Conservation (phyloP, 92 coral and sea anemone species). For the Zoanthus solanderi region DNA sequence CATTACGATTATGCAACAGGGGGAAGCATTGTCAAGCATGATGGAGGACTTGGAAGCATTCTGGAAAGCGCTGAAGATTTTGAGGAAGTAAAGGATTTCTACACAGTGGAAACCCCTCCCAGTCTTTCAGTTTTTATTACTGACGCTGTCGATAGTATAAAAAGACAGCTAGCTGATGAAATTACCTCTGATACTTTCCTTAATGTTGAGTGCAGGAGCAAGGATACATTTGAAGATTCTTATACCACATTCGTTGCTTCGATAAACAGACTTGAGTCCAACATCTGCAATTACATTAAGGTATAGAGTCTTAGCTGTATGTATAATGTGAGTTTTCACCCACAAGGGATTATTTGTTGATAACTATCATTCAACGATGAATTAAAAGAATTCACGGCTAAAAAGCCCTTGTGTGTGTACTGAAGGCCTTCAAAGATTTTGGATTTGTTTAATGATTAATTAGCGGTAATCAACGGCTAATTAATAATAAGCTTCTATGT, state of each 20-base stretch:
- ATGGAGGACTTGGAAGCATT: constrained; percentile 61
- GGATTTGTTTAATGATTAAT: no score
- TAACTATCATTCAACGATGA: no score
- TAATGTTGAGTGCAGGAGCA: constrained; percentile 85
- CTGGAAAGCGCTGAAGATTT: constrained; percentile 73
- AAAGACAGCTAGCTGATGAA: constrained; percentile 71
- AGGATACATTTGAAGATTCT: constrained; percentile 87
- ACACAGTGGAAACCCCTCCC: constrained; percentile 64
- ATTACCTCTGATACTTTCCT: constrained; percentile 78
- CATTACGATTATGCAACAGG: constrained; percentile 56
- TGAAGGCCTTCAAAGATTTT: no score
- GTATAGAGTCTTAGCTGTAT: constrained; percentile 34
- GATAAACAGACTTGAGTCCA: constrained; percentile 79
- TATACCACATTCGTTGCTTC: constrained; percentile 86
- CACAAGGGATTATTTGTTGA: no score
- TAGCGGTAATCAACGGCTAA: no score
- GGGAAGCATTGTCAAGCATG: constrained; percentile 48
- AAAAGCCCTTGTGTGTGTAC: no score
- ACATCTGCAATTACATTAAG: constrained; percentile 86
- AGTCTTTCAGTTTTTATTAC: constrained; percentile 79
- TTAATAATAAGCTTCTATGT: no score
- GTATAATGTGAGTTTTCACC: no score
- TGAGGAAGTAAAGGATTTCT: constrained; percentile 80
- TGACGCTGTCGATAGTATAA: constrained; percentile 69
- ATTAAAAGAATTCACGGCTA: no score